These are phyloP conservation scores for Apodemia duryi DNA, from an alignment of 2,888 invertebrate genomes.

Conservation along the genomic window DNA sequence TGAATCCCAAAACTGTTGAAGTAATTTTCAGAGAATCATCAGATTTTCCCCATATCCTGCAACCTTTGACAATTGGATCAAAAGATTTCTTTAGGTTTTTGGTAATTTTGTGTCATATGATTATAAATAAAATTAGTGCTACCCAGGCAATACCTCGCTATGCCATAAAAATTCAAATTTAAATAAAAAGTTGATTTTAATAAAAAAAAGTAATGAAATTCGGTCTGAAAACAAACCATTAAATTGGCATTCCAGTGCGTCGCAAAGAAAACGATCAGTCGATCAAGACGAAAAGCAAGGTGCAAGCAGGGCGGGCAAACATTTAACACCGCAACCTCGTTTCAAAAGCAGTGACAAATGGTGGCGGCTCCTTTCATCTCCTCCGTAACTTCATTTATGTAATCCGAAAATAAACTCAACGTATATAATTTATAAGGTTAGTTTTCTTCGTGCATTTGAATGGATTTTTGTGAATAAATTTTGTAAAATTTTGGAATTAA, in stretches of 20 bases:
- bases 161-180: no score
- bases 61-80: no score
- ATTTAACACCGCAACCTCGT: slow-evolving; percentile 66
- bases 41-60: no score
- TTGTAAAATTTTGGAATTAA: no score
- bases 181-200: background rate
- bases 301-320: slow-evolving; percentile 70
- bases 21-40: no score
- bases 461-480: no score
- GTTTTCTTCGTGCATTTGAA: background rate
- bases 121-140: no score
- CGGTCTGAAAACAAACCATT: slow-evolving; percentile 64
- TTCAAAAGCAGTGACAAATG: slow-evolving; percentile 75
- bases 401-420: background rate
- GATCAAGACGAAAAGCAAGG: slow-evolving; percentile 39
- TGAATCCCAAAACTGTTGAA: no score
- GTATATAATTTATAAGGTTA: background rate
- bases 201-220: slow-evolving; percentile 65
- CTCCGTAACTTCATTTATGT: slow-evolving; percentile 31
- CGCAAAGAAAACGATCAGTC: slow-evolving; percentile 51
- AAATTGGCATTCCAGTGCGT: slow-evolving; percentile 58
- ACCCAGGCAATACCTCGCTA: background rate
- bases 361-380: slow-evolving; percentile 74
- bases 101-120: no score
- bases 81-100: no score